Percentiles rank a stretch among this genome's conserved stretches.
These are phyloP conservation scores for Drosophila lutescens DNA, from an alignment of 2,888 invertebrate genomes.

Conservation along the genomic window DNA sequence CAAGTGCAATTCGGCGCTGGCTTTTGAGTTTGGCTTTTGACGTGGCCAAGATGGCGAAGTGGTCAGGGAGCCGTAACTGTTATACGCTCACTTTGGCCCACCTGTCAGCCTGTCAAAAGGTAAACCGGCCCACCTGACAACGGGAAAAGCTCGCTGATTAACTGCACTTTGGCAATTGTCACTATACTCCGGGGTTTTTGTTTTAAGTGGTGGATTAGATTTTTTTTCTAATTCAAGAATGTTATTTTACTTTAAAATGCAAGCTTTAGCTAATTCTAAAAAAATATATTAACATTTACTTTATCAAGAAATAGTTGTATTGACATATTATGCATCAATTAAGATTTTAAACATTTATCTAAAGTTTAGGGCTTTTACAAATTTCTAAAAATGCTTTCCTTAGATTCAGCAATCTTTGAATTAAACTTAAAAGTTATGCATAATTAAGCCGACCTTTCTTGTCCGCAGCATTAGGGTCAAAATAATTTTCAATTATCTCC, in stretches of 20 bases:
- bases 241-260: neutral
- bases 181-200: neutral
- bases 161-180: constrained; percentile 19
- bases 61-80: constrained; percentile 23
- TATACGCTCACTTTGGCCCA: constrained; percentile 31
- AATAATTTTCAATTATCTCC: constrained; percentile 40
- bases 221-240: neutral
- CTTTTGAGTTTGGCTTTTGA: constrained; percentile 31
- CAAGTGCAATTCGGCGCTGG: constrained; percentile 66
- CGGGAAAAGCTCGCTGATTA: constrained; percentile 28
- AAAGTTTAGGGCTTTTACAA: neutral
- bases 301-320: too few relatives aligned
- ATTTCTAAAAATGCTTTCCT: neutral
- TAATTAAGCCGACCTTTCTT: constrained; percentile 17
- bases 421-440: constrained; percentile 10
- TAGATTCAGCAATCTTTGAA: neutral
- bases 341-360: neutral
- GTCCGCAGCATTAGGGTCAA: constrained; percentile 27
- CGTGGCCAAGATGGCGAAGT: constrained; percentile 36
- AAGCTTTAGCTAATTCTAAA: too few relatives aligned
- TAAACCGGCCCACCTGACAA: constrained; percentile 31
- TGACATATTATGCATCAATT: too few relatives aligned
- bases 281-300: too few relatives aligned
- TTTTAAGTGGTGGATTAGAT: neutral
- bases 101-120: constrained; percentile 39